phyloP scores from a whole-genome alignment of 2,113 vertebrate genomes.

The Anguilla japonica region DNA sequence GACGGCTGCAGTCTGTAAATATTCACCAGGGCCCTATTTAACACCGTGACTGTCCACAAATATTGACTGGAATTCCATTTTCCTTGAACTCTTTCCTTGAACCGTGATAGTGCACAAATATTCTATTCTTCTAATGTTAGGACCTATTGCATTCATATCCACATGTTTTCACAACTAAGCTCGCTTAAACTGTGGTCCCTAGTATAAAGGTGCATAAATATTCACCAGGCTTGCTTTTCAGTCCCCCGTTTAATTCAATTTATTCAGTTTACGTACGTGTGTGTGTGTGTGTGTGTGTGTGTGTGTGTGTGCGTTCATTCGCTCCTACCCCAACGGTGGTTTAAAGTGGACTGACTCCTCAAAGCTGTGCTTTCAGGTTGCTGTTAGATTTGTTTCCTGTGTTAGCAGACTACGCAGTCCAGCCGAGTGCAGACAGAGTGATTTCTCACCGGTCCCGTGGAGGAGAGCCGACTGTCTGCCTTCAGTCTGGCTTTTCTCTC shows the following conservation, averaged over 20 bases:
- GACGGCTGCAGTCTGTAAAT: neutral
- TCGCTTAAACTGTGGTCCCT: neutral
- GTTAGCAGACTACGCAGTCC: neutral
- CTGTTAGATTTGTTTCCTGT: neutral
- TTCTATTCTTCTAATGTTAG: neutral
- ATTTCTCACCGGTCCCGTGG: neutral
- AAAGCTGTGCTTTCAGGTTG: neutral
- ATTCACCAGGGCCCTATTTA: neutral
- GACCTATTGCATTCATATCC: neutral
- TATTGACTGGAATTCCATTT: neutral
- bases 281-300: neutral
- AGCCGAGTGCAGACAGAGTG: neutral
- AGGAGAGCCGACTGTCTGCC: neutral
- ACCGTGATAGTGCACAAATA: neutral
- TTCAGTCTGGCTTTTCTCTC: neutral
- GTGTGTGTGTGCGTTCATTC: neutral
- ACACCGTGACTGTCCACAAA: too few relatives aligned
- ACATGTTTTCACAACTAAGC: neutral
- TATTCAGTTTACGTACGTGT: neutral
- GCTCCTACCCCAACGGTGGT: neutral
- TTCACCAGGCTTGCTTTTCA: too few relatives aligned
- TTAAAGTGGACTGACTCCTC: neutral
- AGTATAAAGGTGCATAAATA: too few relatives aligned
- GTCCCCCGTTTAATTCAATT: neutral
- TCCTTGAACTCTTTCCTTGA: neutral